Evolutionary conservation across 30 jellyfish, hydroid and myxozoan species (phyloP), one percentile per base, ranked within the genome.

Genomic region (Chironex yamaguchii): DNA sequence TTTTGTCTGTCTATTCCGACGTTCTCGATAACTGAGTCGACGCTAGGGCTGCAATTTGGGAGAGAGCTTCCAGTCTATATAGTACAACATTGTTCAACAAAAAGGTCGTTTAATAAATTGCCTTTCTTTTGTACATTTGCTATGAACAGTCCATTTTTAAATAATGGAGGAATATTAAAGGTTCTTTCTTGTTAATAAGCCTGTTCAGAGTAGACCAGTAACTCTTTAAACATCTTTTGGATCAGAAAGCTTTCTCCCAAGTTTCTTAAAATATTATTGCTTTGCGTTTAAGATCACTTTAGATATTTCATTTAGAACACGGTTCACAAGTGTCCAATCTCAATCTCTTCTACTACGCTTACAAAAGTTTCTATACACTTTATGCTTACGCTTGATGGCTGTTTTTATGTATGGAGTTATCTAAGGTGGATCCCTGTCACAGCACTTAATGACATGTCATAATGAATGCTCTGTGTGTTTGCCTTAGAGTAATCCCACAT

Each of bases 351-450:
- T 63, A 3, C 96, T 90, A 76, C 89, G 76, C 35, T 49, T 53
- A 1, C 25, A 35, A 66, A 69, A 86, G 25, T 76, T 72, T 28
- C 85, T 75, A 36, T 49, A 86, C 62, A 73, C 62, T 51, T 71
- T 86, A 23, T 62, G 85, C 79, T 72, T 86, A 52, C 81, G 86
- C 53, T 64, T 76, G 67, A 86, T 62, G 3, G 85, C 80, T 12
- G 34, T 29, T 36, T 84, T 84, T 0, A 84, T 33, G 42, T 84
- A 52, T 22, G 82, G 66, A 2, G 90, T 86, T 36, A 86, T 86
- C 96, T 86, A 86, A 31, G 84, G 89, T 36, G 90, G 78, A 63
- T 86, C 90, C 52, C 76, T 73, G 49, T 86, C 84, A 33, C 52
- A 34, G 31, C 67, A 35, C 27, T 25, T 63, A 2, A 86, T 24